Evolutionary conservation across 2,797 vertebrate genomes (phyloP).

Genomic region (Discoglossus pictus): DNA sequence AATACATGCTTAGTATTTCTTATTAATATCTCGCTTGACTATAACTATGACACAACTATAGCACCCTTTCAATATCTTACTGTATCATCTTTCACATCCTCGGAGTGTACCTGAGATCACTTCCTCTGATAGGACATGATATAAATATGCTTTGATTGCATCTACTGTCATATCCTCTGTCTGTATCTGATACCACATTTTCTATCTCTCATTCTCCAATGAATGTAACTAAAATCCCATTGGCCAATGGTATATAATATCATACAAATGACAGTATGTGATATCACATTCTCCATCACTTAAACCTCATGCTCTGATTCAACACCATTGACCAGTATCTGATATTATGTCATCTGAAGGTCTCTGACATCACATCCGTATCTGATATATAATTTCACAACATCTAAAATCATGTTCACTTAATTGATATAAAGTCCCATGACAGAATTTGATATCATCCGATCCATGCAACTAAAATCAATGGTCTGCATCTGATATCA

Average conservation of each 20-base stretch:
- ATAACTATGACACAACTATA: too few relatives aligned
- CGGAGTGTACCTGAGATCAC: conserved; percentile 22
- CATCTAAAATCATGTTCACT: too few relatives aligned
- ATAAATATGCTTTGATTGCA: background rate
- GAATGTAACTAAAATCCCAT: too few relatives aligned
- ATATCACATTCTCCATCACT: background rate
- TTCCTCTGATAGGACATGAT: too few relatives aligned
- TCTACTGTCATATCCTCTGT: background rate
- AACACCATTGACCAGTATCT: background rate
- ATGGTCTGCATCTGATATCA: background rate
- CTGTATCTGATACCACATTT: background rate
- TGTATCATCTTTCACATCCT: background rate
- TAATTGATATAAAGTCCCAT: background rate
- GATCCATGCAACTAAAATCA: conserved; percentile 1
- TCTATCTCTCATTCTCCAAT: background rate
- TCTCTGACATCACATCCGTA: background rate
- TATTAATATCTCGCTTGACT: too few relatives aligned
- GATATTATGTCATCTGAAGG: background rate
- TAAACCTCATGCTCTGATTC: background rate
- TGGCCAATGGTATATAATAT: too few relatives aligned
- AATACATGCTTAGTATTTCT: too few relatives aligned
- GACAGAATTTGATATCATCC: background rate
- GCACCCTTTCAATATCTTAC: too few relatives aligned
- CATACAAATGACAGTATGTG: too few relatives aligned
- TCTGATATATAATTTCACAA: too few relatives aligned